Evolutionary conservation across 2,113 vertebrate species (phyloP).

Genomic region (Pachycephala philippinensis): DNA sequence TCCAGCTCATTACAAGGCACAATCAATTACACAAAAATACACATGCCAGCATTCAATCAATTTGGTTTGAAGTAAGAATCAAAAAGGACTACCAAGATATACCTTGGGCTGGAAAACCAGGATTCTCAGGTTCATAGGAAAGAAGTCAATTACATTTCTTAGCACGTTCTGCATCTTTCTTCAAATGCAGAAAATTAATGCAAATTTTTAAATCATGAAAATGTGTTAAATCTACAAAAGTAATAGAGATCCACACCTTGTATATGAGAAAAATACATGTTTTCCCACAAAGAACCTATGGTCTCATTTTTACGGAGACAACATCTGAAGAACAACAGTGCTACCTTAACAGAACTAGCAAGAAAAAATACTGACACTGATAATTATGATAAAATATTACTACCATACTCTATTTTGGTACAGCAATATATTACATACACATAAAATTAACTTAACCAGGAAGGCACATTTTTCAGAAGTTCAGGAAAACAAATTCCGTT

Average conservation of each 20-base stretch:
- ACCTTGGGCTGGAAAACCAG: neutral
- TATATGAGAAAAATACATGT: neutral
- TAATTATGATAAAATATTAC: slow-evolving; percentile 70
- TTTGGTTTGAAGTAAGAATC: neutral
- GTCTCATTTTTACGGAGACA: slow-evolving; percentile 27
- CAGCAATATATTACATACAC: slow-evolving; percentile 40
- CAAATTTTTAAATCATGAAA: neutral
- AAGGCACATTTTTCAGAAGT: slow-evolving; percentile 81
- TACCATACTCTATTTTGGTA: slow-evolving; percentile 48
- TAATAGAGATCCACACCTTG: neutral
- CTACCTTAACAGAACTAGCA: slow-evolving; percentile 47
- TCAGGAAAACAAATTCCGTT: slow-evolving; percentile 69
- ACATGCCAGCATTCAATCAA: neutral
- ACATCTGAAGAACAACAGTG: slow-evolving; percentile 16
- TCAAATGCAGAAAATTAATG: neutral
- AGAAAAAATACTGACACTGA: slow-evolving; percentile 52
- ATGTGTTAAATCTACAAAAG: neutral
- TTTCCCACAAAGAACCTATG: neutral
- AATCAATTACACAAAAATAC: neutral
- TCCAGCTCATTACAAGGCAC: neutral
- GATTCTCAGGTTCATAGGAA: neutral
- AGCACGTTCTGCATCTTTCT: neutral
- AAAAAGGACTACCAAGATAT: neutral
- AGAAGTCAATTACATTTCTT: neutral
- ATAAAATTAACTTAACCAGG: slow-evolving; percentile 78